Conservation (phyloP, 1,140 invertebrate species). For the Lepidotrigona ventralis region DNA sequence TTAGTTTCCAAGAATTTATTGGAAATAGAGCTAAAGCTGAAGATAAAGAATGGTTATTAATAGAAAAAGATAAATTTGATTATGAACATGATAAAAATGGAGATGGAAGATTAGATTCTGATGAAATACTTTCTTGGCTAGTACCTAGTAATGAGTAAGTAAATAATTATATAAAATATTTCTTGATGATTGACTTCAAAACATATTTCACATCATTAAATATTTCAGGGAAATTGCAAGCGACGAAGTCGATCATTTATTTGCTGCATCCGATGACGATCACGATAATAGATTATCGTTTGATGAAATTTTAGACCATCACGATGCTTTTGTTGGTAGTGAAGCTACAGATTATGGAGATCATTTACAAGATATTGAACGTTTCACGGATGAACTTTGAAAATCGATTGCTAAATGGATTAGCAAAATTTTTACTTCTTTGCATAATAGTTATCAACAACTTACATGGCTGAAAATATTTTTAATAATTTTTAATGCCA, state of each 20-base stretch:
- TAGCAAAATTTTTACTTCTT: slow-evolving; percentile 23
- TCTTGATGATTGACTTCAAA: not conserved
- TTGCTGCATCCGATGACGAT: slow-evolving; percentile 93
- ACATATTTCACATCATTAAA: slow-evolving; percentile 20
- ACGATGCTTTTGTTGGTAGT: slow-evolving; percentile 96
- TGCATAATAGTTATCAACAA: slow-evolving; percentile 33
- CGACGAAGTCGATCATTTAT: slow-evolving; percentile 95
- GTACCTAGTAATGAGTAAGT: slow-evolving; percentile 94
- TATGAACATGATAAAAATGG: slow-evolving; percentile 92
- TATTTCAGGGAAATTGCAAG: slow-evolving; percentile 88
- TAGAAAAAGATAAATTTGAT: slow-evolving; percentile 95
- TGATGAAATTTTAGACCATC: slow-evolving; percentile 92
- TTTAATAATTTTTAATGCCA: slow-evolving; percentile 42
- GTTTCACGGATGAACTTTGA: slow-evolving; percentile 91
- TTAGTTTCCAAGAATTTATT: slow-evolving; percentile 92
- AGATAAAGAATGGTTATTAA: slow-evolving; percentile 90
- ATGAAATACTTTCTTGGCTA: slow-evolving; percentile 94
- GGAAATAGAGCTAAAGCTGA: slow-evolving; percentile 87
- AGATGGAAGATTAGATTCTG: slow-evolving; percentile 90
- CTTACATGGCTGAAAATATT: slow-evolving; percentile 42
- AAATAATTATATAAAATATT: slow-evolving; percentile 5
- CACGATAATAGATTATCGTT: slow-evolving; percentile 91
- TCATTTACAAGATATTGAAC: slow-evolving; percentile 90
- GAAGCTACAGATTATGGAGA: slow-evolving; percentile 98
- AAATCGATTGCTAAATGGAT: not conserved